Percentiles rank a stretch among this genome's conserved stretches.
Conservation (phyloP, 2,888 invertebrate species). For the Caenorhabditis plicata region DNA sequence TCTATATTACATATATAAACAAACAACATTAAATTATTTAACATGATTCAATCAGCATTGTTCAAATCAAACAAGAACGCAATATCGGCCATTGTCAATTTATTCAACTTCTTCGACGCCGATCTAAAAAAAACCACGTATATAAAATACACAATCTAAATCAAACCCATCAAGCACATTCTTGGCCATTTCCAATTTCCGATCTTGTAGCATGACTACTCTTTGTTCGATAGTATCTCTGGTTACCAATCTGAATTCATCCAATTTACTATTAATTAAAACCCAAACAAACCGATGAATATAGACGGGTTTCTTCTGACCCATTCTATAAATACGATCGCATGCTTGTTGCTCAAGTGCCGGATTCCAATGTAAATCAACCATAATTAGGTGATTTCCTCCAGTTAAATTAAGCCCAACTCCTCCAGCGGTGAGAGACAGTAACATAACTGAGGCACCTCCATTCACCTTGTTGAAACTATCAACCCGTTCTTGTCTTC, state of each 20-base stretch:
- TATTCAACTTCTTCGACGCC: conserved; percentile 49
- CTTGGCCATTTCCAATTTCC: conserved; percentile 77
- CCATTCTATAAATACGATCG: conserved; percentile 87
- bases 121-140: too few relatives aligned
- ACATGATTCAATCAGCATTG: too few relatives aligned
- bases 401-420: conserved; percentile 90
- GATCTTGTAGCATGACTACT: conserved; percentile 79
- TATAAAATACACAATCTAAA: too few relatives aligned
- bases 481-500: conserved; percentile 69
- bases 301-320: conserved; percentile 79
- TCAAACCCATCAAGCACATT: conserved; percentile 61
- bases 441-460: conserved; percentile 73
- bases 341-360: conserved; percentile 91
- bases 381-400: conserved; percentile 83
- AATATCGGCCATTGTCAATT: conserved; percentile 56
- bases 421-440: conserved; percentile 89
- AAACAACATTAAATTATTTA: too few relatives aligned
- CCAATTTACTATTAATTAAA: not conserved
- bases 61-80: conserved; percentile 50
- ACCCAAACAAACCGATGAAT: conserved; percentile 77
- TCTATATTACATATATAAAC: too few relatives aligned
- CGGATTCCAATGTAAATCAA: conserved; percentile 94
- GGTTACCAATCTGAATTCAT: conserved; percentile 75
- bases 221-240: conserved; percentile 84
- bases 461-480: conserved; percentile 74